Percentiles rank a stretch among this genome's conserved stretches.
Evolutionary conservation across 2,797 vertebrate species (phyloP).

Genomic region (Carcharodon carcharias): DNA sequence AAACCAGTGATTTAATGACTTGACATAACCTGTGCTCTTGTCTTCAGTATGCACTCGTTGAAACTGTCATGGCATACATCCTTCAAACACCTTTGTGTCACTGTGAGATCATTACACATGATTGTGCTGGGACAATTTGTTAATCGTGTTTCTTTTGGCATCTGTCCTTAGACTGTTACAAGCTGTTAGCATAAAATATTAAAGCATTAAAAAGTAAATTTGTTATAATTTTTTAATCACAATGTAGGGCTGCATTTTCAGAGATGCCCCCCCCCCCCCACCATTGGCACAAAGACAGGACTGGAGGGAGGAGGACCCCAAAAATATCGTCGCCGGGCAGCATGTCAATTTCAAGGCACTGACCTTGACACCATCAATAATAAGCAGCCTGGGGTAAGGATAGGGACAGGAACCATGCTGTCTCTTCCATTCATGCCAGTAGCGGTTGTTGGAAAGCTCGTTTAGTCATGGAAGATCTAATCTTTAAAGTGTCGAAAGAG

Average conservation of each 20-base stretch:
- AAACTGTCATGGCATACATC: constrained; percentile 52
- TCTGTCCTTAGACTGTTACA: constrained; percentile 81
- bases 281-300: too few species aligned
- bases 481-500: too few species aligned
- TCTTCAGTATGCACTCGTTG: background rate
- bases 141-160: constrained; percentile 85
- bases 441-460: too few species aligned
- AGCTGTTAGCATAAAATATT: constrained; percentile 74
- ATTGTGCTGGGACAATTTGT: constrained; percentile 76
- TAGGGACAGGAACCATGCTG: too few species aligned
- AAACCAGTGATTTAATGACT: constrained; percentile 32
- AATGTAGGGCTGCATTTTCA: background rate
- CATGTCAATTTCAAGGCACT: too few species aligned
- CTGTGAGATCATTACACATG: constrained; percentile 64
- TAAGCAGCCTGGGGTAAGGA: too few species aligned
- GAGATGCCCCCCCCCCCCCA: too few species aligned
- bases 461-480: too few species aligned
- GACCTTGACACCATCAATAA: too few species aligned
- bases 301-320: too few species aligned
- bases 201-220: constrained; percentile 57
- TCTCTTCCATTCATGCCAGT: too few species aligned
- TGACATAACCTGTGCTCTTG: constrained; percentile 9
- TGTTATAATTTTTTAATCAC: background rate
- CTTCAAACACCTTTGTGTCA: constrained; percentile 62
- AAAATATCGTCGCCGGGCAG: too few species aligned